phyloP scores from a whole-genome alignment of 2,113 vertebrate species.

The Pionites leucogaster region DNA sequence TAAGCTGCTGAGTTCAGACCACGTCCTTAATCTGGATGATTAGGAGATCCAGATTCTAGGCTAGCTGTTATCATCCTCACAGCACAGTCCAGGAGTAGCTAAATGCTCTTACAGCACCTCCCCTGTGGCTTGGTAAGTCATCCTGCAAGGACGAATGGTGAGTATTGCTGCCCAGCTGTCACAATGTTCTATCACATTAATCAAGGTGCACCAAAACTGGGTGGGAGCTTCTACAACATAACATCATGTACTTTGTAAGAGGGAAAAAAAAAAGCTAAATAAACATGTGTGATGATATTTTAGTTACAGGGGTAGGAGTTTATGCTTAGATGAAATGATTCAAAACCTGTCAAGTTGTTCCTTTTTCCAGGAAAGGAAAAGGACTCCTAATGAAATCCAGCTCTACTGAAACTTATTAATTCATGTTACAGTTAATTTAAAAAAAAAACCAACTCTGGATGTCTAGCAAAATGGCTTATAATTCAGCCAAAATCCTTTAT shows the following conservation, averaged over 20 bases:
- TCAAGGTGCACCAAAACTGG: neutral
- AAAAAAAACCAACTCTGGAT: neutral
- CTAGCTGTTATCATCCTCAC: neutral
- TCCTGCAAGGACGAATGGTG: neutral
- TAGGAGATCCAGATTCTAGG: neutral
- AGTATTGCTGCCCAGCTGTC: neutral
- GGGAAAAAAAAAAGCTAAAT: neutral
- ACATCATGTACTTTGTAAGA: neutral
- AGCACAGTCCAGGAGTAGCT: neutral
- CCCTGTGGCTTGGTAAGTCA: accelerated
- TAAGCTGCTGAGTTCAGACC: neutral
- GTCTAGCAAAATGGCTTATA: neutral
- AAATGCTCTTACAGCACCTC: neutral
- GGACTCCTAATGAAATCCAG: neutral
- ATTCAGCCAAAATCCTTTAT: neutral
- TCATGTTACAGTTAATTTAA: neutral
- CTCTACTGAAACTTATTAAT: neutral
- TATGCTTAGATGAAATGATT: neutral
- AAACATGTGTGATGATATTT: neutral
- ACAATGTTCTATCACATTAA: neutral
- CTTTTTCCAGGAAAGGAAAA: neutral
- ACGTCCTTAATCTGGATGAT: neutral
- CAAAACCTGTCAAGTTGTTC: neutral
- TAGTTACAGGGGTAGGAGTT: neutral
- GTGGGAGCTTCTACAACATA: neutral